phyloP scores from a whole-genome alignment of 2,113 vertebrate genomes.

The Neotoma lepida region DNA sequence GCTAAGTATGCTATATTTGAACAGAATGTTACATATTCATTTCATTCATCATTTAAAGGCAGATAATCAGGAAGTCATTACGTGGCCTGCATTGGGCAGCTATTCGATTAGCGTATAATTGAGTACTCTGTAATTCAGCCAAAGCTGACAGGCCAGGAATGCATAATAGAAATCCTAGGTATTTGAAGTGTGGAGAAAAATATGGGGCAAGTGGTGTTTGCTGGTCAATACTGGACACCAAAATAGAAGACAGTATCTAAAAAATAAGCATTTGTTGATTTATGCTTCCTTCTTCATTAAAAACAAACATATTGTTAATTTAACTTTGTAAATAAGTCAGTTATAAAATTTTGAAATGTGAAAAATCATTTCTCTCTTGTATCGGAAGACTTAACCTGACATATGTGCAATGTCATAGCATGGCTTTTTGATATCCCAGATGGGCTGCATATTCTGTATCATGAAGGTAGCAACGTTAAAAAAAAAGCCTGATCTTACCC shows the following conservation, averaged over 20 bases:
- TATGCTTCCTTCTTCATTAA: neutral
- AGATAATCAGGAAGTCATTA: constrained; percentile 99
- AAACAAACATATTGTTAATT: neutral
- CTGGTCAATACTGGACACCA: constrained; percentile 73
- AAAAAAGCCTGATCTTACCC: neutral
- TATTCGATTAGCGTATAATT: constrained; percentile 98
- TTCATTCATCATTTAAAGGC: constrained; percentile 99
- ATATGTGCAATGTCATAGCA: neutral
- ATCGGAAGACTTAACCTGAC: neutral
- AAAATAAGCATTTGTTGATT: neutral
- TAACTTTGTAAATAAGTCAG: constrained; percentile 49
- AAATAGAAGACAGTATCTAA: constrained; percentile 27
- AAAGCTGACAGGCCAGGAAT: constrained; percentile 87
- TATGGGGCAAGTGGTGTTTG: constrained; percentile 71
- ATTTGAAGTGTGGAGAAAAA: constrained; percentile 78
- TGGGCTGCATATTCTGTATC: neutral
- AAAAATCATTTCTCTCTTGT: neutral
- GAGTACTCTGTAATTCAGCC: constrained; percentile 91
- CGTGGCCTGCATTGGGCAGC: constrained; percentile 95
- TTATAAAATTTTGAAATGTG: neutral
- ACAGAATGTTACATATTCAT: constrained; percentile 95
- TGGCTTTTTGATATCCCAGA: neutral
- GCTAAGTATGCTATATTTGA: constrained; percentile 85
- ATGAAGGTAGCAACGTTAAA: neutral
- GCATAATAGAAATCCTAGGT: constrained; percentile 82